Conservation (phyloP, 2,888 invertebrate genomes). For the Amblyteles armatorius region DNA sequence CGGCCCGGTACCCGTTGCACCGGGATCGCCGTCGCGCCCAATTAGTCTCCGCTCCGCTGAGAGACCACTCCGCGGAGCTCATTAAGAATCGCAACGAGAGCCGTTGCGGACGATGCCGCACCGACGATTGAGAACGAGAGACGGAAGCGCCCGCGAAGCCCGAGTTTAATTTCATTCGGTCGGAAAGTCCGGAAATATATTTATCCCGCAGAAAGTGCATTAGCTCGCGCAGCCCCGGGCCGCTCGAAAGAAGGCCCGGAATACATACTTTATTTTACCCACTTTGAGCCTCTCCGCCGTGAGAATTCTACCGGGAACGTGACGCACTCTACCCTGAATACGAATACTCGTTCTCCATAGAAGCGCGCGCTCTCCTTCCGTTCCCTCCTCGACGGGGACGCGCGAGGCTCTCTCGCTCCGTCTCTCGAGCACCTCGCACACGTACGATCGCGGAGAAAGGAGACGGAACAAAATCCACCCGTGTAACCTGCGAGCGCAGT, state of each 20-base stretch:
- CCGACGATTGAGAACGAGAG: neutral
- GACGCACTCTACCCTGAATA: conserved; percentile 54
- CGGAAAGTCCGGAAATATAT: conserved; percentile 22
- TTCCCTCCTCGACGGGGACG: conserved; percentile 14
- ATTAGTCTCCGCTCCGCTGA: conserved; percentile 56
- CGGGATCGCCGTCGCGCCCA: conserved; percentile 65
- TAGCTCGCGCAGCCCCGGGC: neutral
- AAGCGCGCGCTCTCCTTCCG: neutral
- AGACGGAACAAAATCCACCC: conserved; percentile 34
- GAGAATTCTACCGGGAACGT: conserved; percentile 43
- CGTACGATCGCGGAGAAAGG: conserved; percentile 1
- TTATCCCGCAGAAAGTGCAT: conserved; percentile 30
- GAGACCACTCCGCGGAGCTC: neutral
- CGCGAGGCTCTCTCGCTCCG: conserved; percentile 5
- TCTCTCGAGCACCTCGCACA: conserved; percentile 3
- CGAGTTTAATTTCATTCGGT: neutral
- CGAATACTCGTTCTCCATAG: conserved; percentile 19
- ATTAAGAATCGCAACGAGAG: conserved; percentile 5
- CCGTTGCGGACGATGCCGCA: neutral
- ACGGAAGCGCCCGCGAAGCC: neutral
- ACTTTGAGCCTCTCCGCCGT: conserved; percentile 41
- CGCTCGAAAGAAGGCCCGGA: neutral
- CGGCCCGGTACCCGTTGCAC: conserved; percentile 41
- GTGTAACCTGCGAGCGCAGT: conserved; percentile 34
- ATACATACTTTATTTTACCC: conserved; percentile 38